phyloP scores from a whole-genome alignment of 1,140 invertebrate species.

The Bombus sylvicola region DNA sequence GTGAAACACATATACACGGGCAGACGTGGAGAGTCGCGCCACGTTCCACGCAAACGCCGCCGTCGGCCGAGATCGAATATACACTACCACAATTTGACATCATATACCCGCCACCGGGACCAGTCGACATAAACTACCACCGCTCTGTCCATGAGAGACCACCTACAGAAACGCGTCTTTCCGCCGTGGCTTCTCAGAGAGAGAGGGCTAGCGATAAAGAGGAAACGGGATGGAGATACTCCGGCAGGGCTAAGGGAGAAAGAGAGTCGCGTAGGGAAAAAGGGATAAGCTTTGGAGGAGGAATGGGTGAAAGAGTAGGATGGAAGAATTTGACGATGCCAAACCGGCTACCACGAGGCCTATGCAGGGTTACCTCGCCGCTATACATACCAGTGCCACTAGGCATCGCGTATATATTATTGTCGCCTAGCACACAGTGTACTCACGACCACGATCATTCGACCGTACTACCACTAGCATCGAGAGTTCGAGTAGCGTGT shows the following conservation, averaged over 20 bases:
- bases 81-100: constrained; percentile 52
- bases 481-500: background rate
- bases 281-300: constrained; percentile 7
- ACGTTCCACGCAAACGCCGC: constrained; percentile 8
- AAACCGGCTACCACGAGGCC: constrained; percentile 49
- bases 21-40: background rate
- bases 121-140: constrained; percentile 47
- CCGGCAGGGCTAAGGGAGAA: too few relatives aligned
- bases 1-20: background rate
- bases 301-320: constrained; percentile 24
- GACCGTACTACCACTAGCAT: background rate
- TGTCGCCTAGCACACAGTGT: background rate
- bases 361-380: constrained; percentile 35
- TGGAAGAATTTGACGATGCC: constrained; percentile 53
- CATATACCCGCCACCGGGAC: constrained; percentile 42
- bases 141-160: constrained; percentile 46
- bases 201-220: background rate
- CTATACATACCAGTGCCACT: constrained; percentile 34
- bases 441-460: constrained; percentile 34
- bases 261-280: constrained; percentile 8
- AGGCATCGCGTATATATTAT: background rate
- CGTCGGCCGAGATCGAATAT: constrained; percentile 38
- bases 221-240: background rate
- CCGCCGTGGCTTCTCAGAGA: constrained; percentile 6
- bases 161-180: constrained; percentile 51